A percentile compares a stretch with the other conserved stretches of the same genome.
phyloP scores from a whole-genome alignment of 2,888 invertebrate genomes.

The Pammene fasciana region DNA sequence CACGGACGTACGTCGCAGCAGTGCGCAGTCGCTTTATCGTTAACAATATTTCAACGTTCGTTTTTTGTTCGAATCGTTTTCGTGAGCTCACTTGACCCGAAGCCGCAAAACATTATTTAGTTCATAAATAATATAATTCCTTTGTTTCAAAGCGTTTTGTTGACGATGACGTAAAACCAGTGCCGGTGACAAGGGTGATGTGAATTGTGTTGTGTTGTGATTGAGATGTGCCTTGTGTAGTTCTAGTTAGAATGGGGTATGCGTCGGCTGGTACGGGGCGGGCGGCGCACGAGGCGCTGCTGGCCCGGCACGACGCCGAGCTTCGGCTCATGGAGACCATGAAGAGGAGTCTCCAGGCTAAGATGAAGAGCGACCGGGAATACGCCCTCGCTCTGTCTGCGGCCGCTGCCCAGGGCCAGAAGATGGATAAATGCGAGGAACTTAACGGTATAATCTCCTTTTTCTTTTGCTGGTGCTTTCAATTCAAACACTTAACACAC shows the following conservation, averaged over 20 bases:
- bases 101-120: constrained; percentile 41
- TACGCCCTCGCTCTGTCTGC: constrained; percentile 92
- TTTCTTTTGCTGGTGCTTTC: neutral
- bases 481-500: too few species aligned
- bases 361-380: constrained; percentile 96
- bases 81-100: constrained; percentile 52
- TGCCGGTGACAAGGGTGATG: constrained; percentile 74
- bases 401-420: constrained; percentile 92
- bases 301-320: constrained; percentile 96
- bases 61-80: constrained; percentile 59
- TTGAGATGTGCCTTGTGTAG: constrained; percentile 52
- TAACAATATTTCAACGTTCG: constrained; percentile 51
- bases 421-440: constrained; percentile 90
- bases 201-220: constrained; percentile 70
- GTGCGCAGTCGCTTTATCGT: constrained; percentile 41
- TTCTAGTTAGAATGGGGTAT: constrained; percentile 88
- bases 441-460: constrained; percentile 81
- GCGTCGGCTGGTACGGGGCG: constrained; percentile 93
- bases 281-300: constrained; percentile 94
- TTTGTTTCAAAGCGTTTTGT: constrained; percentile 47
- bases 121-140: constrained; percentile 6
- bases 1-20: constrained; percentile 60
- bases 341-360: constrained; percentile 92
- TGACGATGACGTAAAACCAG: constrained; percentile 62
- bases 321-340: constrained; percentile 95